Conservation (phyloP, 2,797 vertebrate genomes). For the Sebastes baramenuke region DNA sequence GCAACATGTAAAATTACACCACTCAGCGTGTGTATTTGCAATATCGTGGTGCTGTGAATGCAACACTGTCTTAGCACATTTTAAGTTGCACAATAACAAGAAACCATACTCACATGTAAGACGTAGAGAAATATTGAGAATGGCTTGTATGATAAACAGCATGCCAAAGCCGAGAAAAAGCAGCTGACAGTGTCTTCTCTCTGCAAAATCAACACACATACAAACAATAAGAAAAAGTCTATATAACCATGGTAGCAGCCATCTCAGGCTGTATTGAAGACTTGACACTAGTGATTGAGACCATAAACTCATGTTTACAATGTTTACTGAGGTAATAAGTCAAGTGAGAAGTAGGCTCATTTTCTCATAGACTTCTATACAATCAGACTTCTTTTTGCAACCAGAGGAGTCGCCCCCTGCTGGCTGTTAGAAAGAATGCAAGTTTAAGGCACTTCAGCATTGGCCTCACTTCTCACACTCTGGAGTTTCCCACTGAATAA, state of each 20-base stretch:
- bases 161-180: conserved; percentile 42
- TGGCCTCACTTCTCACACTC: too few relatives aligned
- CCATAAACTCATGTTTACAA: too few relatives aligned
- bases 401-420: too few relatives aligned
- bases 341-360: too few relatives aligned
- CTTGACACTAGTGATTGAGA: too few relatives aligned
- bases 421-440: too few relatives aligned
- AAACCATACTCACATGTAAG: conserved; percentile 33
- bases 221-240: not conserved
- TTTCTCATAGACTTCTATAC: too few relatives aligned
- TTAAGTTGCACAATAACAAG: not conserved
- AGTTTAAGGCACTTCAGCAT: too few relatives aligned
- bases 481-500: too few relatives aligned
- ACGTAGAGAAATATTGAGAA: conserved; percentile 56
- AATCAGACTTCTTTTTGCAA: too few relatives aligned
- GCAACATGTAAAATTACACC: not conserved
- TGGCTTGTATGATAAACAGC: conserved; percentile 51
- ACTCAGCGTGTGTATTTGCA: not conserved
- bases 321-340: too few relatives aligned
- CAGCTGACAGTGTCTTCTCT: not conserved
- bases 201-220: conserved; percentile 25
- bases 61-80: not conserved
- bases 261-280: too few relatives aligned
- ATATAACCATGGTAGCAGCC: not conserved
- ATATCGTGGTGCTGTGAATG: not conserved